These are phyloP conservation scores for Hemiscyllium ocellatum DNA, from an alignment of 2,113 vertebrate genomes.

Conservation along the genomic window DNA sequence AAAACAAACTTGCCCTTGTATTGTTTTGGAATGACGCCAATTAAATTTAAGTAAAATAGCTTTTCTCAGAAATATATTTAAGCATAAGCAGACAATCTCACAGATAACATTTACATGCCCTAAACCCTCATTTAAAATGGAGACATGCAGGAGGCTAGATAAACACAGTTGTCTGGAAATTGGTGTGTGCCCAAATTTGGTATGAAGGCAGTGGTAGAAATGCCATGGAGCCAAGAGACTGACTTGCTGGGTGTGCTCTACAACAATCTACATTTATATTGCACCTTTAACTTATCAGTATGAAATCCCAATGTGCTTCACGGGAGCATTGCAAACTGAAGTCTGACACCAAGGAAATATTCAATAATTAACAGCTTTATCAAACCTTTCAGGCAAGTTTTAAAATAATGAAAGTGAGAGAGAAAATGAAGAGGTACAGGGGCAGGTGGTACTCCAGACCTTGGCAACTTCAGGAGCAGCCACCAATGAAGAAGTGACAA, in stretches of 20 bases:
- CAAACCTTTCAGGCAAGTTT: no score
- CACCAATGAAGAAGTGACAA: no score
- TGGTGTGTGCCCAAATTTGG: neutral
- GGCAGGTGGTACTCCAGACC: no score
- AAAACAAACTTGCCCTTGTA: slow-evolving; percentile 10
- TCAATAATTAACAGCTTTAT: no score
- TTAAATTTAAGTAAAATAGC: neutral
- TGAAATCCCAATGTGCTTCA: no score
- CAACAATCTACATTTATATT: no score
- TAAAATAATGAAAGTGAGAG: no score
- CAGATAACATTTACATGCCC: neutral
- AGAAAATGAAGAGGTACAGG: no score
- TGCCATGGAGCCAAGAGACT: neutral
- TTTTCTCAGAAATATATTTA: neutral
- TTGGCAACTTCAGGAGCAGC: no score
- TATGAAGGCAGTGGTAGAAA: neutral
- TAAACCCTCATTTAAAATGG: neutral
- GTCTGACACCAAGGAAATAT: no score
- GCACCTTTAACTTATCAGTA: no score
- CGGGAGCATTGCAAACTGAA: no score
- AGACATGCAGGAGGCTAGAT: neutral
- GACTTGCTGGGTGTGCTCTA: neutral
- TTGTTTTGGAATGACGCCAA: slow-evolving; percentile 13
- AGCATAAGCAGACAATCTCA: neutral
- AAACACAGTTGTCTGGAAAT: neutral